Base-by-base conservation (phyloP, 2,113 vertebrate species). In the Ciconia maguari region DNA sequence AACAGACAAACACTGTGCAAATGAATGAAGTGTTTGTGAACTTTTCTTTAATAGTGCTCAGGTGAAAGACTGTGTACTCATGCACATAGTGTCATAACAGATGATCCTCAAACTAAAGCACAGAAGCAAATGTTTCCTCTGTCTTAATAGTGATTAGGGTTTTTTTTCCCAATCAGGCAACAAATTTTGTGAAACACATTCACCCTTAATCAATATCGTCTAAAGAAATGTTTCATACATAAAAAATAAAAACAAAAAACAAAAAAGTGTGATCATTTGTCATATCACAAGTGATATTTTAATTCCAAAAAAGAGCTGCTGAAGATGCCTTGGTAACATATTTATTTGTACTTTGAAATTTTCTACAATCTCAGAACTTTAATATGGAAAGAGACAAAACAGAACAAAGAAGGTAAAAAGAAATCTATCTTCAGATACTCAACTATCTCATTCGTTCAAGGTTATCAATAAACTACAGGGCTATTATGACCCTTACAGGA, bases 61-160 rank as follows among this genome's bases (percentile, higher is more conserved):
- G 20, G 22, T 72, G 30, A 76, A 93, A 51, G 25, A 44, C 7
- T 69, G 17, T 36, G 18, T 68, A n/a, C 4, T 25, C 1, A 10
- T 41, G 4, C 6, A 80, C 65, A 65, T n/a, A 3, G 3, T 54
- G 32, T 30, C 11, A 30, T 13, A 64, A 71, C 3, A 60, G 15
- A 30, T 76, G 8, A 91, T 62, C 12, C 3, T 58, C 11, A 89
- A 13, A 25, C 12, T 66, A 48, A 90, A 89, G 1, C 17, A n/a
- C 12, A 72, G 29, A 42, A 30, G 12, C 5, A 90, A 86, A 74
- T 52, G 2, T 51, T 55, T 68, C 2, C 6, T 54, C 38, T 61
- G 8, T 54, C 42, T 83, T 74, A 49, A 30, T 26, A 64, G 3
- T 41, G 6, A 29, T 69, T 22, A 68, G 5, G 1, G 0, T 0